Evolutionary conservation across 2,113 vertebrate species (phyloP).

Genomic region (Labeo rohita): DNA sequence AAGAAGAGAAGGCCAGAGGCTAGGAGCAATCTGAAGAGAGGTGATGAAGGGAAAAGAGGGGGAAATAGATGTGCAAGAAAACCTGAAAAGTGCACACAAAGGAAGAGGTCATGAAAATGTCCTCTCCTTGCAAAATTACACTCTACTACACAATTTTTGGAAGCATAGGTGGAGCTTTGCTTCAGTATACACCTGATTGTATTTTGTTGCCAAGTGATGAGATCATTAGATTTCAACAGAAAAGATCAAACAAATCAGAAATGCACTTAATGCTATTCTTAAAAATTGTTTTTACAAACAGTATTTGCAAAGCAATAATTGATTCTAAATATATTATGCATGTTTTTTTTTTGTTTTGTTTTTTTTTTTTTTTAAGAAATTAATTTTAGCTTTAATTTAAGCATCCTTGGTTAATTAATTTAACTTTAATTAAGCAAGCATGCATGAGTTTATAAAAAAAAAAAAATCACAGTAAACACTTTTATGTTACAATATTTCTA

Average conservation of each 20-base stretch:
- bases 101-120: not conserved
- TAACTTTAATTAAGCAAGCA: not conserved
- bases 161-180: not conserved
- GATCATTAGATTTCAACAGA: not conserved
- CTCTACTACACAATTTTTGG: not conserved
- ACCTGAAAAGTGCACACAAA: not conserved
- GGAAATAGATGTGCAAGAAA: not conserved
- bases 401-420: not conserved
- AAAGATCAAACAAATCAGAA: not conserved
- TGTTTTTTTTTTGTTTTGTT: no score
- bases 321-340: not conserved
- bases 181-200: not conserved
- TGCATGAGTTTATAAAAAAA: not conserved
- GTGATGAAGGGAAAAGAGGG: not conserved
- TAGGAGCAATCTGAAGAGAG: constrained; percentile 16
- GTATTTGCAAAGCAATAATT: not conserved
- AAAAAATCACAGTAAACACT: no score
- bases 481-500: not conserved
- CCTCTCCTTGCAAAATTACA: not conserved
- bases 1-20: constrained; percentile 21
- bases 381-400: not conserved
- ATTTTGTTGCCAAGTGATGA: not conserved
- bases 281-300: not conserved
- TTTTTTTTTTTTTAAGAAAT: no score
- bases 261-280: not conserved